These are phyloP conservation scores for Onychostoma macrolepis DNA, from an alignment of 2,113 vertebrate genomes.

Conservation along the genomic window DNA sequence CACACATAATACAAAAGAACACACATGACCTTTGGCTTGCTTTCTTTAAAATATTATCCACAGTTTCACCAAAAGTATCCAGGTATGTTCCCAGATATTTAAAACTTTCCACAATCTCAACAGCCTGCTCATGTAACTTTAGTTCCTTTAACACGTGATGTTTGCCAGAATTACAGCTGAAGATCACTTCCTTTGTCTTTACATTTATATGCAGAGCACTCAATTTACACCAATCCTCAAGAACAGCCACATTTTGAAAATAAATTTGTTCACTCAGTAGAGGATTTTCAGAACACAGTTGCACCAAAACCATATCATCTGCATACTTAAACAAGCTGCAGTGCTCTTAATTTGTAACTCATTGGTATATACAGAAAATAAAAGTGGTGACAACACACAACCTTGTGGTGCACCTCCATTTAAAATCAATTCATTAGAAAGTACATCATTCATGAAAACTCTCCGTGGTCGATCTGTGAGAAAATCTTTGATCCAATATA, in stretches of 20 bases:
- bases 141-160: not conserved
- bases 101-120: not conserved
- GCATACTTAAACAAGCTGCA: not conserved
- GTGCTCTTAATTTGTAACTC: not conserved
- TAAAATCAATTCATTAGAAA: not conserved
- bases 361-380: not conserved
- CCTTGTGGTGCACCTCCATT: not conserved
- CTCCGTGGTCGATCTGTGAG: not conserved
- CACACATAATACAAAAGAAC: not conserved
- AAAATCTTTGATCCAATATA: not conserved
- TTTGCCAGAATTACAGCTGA: not conserved
- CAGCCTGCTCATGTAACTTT: not conserved
- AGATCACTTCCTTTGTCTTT: not conserved
- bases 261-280: not conserved
- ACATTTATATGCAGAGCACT: not conserved
- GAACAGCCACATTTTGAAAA: not conserved
- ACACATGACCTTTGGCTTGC: not conserved
- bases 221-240: not conserved
- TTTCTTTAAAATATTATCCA: not conserved
- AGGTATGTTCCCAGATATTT: too few species aligned
- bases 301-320: not conserved
- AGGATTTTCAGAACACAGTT: not conserved
- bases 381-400: too few species aligned
- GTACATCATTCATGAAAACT: not conserved
- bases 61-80: not conserved